Conservation (phyloP, 2,797 vertebrate genomes). For the Phoeniculus purpureus region DNA sequence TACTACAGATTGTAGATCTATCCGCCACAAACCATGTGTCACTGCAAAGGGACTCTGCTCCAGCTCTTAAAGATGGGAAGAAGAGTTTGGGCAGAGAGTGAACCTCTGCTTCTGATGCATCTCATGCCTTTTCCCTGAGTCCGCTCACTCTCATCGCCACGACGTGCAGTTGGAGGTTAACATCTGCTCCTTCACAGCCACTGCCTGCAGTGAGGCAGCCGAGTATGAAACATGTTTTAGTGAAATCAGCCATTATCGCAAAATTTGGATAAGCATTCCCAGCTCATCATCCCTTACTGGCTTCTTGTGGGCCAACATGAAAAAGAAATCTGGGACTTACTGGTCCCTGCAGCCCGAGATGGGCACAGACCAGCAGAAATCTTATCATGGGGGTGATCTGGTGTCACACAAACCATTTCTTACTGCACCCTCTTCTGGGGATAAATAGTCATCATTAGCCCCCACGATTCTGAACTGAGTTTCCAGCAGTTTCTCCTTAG, state of each 20-base stretch:
- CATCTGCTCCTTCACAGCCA: background rate
- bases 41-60: background rate
- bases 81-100: background rate
- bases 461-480: background rate
- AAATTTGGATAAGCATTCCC: background rate
- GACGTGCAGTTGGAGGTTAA: background rate
- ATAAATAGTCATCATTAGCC: background rate
- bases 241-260: background rate
- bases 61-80: background rate
- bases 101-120: background rate
- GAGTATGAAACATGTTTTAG: background rate
- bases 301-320: background rate
- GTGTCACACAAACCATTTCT: background rate
- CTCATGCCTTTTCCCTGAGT: background rate
- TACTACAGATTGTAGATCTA: background rate
- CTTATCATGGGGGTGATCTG: background rate
- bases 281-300: background rate
- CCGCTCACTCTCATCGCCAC: background rate
- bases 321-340: background rate
- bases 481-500: background rate
- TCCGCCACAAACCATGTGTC: rapidly evolving
- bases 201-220: background rate
- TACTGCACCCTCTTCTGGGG: background rate
- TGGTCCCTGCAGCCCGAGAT: background rate
- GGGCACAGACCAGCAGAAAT: background rate